Base-by-base conservation (phyloP, 2,113 vertebrate genomes). In the Anarhynchus alexandrinus region DNA sequence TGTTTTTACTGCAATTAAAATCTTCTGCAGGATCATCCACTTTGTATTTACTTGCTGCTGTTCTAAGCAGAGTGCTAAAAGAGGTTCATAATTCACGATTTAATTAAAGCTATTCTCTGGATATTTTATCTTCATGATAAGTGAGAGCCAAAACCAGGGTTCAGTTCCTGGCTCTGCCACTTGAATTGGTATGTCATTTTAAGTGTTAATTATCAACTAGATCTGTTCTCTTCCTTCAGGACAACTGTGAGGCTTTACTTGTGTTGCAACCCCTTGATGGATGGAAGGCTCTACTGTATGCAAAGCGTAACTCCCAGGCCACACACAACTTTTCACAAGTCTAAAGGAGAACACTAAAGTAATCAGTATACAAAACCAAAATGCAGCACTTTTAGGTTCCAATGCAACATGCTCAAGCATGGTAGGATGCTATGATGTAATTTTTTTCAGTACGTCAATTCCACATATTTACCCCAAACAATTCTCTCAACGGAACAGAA, bases 271-370 rank as follows among this genome's bases (percentile, higher is more conserved):
- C 23, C 34, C 65, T 57, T 61, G 21, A 38, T 4, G 15, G 10
- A 57, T 32, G 30, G 42, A 92, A 80, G 12, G 19, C 9, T 81
- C 3, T 36, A 29, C 16, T 0, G 0, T 29, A 57, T 0, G 1
- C 9, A 86, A 51, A 80, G 9, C 10, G 10, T 15, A 82, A 71
- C 14, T 54, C 32, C 43, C 54, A 81, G 22, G 17, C 8, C 36
- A 90, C 32, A 51, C 11, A 32, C 5, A 85, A 18, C 14, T 51
- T 86, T 64, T 54, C 69, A 84, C 8, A 9, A 65, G 34, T 14
- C 34, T 29, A 49, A 70, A 80, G 20, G 36, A 72, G 34, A 91
- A 43, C 20, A 21, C 22, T 43, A 7, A 52, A n/a, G 20, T 67
- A 86, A 84, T 71, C 18, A 49, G 18, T 40, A 9, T 3, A 61